Base-by-base conservation (phyloP, 2,888 invertebrate genomes). In the Pteria penguin region DNA sequence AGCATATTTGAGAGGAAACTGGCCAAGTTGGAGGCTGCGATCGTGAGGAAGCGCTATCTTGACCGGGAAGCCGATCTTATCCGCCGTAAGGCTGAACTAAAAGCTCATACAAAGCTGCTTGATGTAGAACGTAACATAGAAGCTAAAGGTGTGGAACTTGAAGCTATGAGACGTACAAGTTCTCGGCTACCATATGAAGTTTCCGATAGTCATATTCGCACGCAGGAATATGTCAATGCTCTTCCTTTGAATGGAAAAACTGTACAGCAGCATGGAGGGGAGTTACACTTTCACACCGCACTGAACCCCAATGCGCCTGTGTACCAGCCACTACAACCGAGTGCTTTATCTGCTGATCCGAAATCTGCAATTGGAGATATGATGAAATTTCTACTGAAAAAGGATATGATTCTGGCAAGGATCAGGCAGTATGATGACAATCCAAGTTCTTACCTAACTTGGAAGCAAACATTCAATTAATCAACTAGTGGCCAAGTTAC, bases 361-460 rank as follows among this genome's bases (percentile, higher is more conserved):
- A n/a, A n/a, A n/a, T n/a, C n/a, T n/a, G n/a, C n/a, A n/a, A 14
- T 45, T 14, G 18, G 18, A 14, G 69, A 69, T 32, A 58, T 69
- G 33, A 69, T 36, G 22, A 69, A 58, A 24, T 74, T 74, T 5
- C 33, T 74, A 22, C 22, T 74, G n/a, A 74, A 74, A 32, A 68
- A 74, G 29, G 74, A 68, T 27, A 24, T n/a, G 60, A 63, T 63
- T 4, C 32, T 31, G 18, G 22, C 18, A 27, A 63, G 63, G 33
- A 63, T 63, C 18, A 36, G 33, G 11, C 31, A 54, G 32, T 68
- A 68, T 55, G 67, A 68, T 68, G 67, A 68, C 57, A 68, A 55
- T 31, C 67, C 67, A 32, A 68, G 67, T 31, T 55, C 26, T 29
- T 68, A 55, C n/a, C 67, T 55, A 14, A 68, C 31, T 18, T 68